Evolutionary conservation across 53 echinoderm and acorn worm species (phyloP).

Genomic region (Echinarachnius parma): DNA sequence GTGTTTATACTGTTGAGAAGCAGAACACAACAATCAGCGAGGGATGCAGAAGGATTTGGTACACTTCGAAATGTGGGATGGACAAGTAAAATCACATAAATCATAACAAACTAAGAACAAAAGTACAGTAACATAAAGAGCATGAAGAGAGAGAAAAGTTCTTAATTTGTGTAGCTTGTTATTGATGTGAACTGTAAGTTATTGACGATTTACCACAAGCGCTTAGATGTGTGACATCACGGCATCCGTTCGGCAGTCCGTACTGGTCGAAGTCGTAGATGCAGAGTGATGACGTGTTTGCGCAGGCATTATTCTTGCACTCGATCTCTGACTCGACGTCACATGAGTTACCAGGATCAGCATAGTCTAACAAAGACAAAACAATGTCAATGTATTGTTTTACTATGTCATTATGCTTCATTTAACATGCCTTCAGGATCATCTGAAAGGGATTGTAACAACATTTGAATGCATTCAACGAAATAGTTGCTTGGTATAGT

Average conservation of each 20-base stretch:
- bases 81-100: slow-evolving; percentile 59
- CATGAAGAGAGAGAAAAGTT: too few species aligned
- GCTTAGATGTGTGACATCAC: slow-evolving; percentile 45
- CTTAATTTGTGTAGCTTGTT: too few species aligned
- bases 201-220: slow-evolving; percentile 19
- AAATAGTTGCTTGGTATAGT: too few species aligned
- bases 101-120: too few species aligned
- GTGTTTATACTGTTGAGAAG: too few species aligned
- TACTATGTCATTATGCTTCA: neutral
- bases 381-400: neutral
- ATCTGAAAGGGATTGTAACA: too few species aligned
- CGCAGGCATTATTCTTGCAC: slow-evolving; percentile 37
- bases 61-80: slow-evolving; percentile 16
- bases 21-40: slow-evolving; percentile 72
- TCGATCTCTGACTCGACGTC: neutral
- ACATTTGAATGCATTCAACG: too few species aligned
- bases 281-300: neutral
- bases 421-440: too few species aligned
- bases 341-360: neutral
- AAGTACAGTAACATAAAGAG: too few species aligned
- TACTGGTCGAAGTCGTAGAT: slow-evolving; percentile 26
- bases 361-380: neutral
- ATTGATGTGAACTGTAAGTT: too few species aligned
- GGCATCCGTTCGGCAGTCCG: slow-evolving; percentile 25
- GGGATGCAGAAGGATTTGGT: slow-evolving; percentile 88